Base-by-base conservation (phyloP, 2,113 vertebrate genomes). In the Erpornis zantholeuca region DNA sequence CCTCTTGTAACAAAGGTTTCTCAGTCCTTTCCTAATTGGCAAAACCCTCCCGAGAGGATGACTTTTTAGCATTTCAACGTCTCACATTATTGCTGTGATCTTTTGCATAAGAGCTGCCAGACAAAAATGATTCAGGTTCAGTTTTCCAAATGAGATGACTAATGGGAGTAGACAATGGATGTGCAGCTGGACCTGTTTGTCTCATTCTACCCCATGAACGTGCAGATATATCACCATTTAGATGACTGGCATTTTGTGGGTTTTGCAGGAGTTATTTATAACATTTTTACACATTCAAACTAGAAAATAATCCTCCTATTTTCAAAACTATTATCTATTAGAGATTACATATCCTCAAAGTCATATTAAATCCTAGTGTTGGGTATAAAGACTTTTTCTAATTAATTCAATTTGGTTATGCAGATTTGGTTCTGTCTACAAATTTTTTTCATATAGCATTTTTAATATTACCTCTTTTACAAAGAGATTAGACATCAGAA, bases 321-420 rank as follows among this genome's bases (percentile, higher is more conserved):
- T 98, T 97, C 87, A 78, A 97, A 98, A 97, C 76, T 59, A 72
- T 93, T 97, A 68, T 95, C 93, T 97, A 31, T 76, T 45, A 91
- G 86, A 97, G 94, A 97, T 97, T 97, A 96, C 82, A 24, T 95
- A 95, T 85, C 94, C 90, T 97, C 88, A 87, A 96, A 97, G 81
- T 96, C 90, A 86, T 92, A 92, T 93, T 97, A 96, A 97, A 96
- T 95, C 44, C 49, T 85, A 85, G 24, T 85, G 49, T 63, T 95
- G 81, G 25, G 14, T 90, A 97, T 82, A 97, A 97, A 97, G 49
- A 82, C 70, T 95, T 94, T 84, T 85, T 54, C 87, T 96, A 98
- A 97, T 98, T 97, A 97, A 97, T 97, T 98, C 91, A 95, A 95
- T 98, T 97, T 98, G 45, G 70, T 94, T 97, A 97, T 97, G 95